Conservation (phyloP, 2,113 vertebrate species). For the Ondatra zibethicus region DNA sequence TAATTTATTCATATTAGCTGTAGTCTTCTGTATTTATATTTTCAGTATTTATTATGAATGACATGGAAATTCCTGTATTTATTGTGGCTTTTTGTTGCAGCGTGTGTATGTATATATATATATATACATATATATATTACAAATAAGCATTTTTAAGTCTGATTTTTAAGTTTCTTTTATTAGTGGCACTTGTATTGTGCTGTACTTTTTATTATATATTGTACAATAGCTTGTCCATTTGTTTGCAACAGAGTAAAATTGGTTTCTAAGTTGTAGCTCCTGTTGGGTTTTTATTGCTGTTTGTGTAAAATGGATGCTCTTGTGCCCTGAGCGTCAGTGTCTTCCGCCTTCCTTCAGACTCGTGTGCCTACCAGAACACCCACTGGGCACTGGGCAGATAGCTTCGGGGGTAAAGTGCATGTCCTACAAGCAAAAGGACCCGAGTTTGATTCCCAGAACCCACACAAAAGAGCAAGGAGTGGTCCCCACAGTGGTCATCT, state of each 20-base stretch:
- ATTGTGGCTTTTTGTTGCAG: constrained; percentile 97
- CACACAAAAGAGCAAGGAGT: neutral
- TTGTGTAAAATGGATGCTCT: constrained; percentile 54
- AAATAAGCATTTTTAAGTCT: constrained; percentile 91
- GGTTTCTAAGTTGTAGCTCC: constrained; percentile 87
- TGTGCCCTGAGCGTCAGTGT: neutral
- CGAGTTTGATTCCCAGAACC: neutral
- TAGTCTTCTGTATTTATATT: constrained; percentile 92
- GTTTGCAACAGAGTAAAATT: constrained; percentile 90
- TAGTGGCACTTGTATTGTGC: constrained; percentile 93
- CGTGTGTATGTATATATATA: constrained; percentile 81
- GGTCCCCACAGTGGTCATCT: too few relatives aligned
- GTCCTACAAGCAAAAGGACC: neutral
- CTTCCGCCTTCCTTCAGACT: neutral
- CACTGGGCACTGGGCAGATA: neutral
- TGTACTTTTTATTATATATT: constrained; percentile 92
- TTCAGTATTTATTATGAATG: constrained; percentile 97
- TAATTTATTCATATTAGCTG: constrained; percentile 90
- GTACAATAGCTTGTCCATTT: constrained; percentile 93
- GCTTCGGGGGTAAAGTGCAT: neutral
- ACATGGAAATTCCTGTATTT: constrained; percentile 97
- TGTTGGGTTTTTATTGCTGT: constrained; percentile 70
- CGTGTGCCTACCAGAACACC: neutral
- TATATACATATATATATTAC: constrained; percentile 77
- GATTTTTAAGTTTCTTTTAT: constrained; percentile 88